These are phyloP conservation scores for Nycteola revayana DNA, from an alignment of 2,888 invertebrate genomes.

Conservation along the genomic window DNA sequence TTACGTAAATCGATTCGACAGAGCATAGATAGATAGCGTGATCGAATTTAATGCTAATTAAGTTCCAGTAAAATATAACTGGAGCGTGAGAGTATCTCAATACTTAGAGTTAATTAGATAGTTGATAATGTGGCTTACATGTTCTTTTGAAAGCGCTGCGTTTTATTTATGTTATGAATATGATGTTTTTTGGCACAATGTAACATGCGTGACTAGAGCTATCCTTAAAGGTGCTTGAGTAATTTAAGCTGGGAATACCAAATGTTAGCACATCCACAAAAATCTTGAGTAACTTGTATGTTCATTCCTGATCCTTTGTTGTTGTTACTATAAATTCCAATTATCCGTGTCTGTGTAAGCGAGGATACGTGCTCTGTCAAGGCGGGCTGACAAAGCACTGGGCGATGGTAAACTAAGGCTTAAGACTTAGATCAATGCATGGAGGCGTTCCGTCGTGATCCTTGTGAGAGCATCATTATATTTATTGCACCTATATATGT, in stretches of 20 bases:
- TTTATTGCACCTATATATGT: slow-evolving; percentile 10
- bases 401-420: slow-evolving; percentile 21
- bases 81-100: slow-evolving; percentile 54
- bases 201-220: too few relatives aligned
- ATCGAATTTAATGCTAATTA: slow-evolving; percentile 46
- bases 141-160: slow-evolving; percentile 14
- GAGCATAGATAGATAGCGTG: slow-evolving; percentile 40
- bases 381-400: slow-evolving; percentile 33
- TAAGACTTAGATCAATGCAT: slow-evolving; percentile 16
- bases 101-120: slow-evolving; percentile 36
- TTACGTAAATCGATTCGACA: slow-evolving; percentile 56
- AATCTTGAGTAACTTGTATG: too few relatives aligned
- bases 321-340: slow-evolving; percentile 14
- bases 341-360: slow-evolving; percentile 8
- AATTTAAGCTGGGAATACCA: too few relatives aligned
- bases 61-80: slow-evolving; percentile 40
- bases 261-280: too few relatives aligned
- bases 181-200: too few relatives aligned
- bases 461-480: slow-evolving; percentile 19
- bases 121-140: slow-evolving; percentile 17
- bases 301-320: too few relatives aligned
- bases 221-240: too few relatives aligned
- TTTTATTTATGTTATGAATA: slow-evolving; percentile 1
- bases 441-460: slow-evolving; percentile 24
- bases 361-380: slow-evolving; percentile 35